Evolutionary conservation across 2,113 vertebrate species (phyloP).

Genomic region (Arothron firmamentum): DNA sequence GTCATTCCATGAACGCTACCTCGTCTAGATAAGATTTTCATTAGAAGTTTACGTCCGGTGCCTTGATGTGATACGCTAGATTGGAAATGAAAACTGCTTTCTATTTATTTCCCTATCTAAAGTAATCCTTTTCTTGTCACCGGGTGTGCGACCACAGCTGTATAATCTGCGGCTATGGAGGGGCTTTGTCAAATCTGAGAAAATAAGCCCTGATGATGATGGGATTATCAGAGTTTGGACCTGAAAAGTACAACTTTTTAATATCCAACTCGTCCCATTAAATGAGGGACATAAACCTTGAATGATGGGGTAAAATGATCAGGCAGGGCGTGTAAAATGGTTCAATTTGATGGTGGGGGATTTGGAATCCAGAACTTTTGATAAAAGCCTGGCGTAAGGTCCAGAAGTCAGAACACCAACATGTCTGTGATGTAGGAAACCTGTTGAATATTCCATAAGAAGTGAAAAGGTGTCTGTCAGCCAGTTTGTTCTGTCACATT

Average conservation of each 20-base stretch:
- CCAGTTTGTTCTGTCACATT: too few species aligned
- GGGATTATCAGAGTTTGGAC: constrained; percentile 1
- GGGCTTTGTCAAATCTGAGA: constrained; percentile 3
- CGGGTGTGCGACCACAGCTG: neutral
- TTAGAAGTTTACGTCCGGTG: neutral
- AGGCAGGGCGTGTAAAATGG: neutral
- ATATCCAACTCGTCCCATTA: neutral
- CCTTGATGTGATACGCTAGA: too few species aligned
- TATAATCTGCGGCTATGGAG: neutral
- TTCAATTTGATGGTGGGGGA: constrained; percentile 1
- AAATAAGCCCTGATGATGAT: constrained; percentile 6
- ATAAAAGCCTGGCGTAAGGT: too few species aligned
- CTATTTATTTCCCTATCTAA: too few species aligned
- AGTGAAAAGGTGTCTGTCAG: too few species aligned
- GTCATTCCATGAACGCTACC: constrained; percentile 12
- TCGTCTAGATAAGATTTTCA: constrained; percentile 5
- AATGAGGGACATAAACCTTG: neutral
- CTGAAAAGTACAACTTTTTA: neutral
- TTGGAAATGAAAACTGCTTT: too few species aligned
- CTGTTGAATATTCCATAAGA: too few species aligned
- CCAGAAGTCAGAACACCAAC: too few species aligned
- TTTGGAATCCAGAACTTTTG: neutral
- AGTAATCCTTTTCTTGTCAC: neutral
- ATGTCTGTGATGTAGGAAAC: too few species aligned
- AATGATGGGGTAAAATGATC: neutral